Percentiles rank a stretch among this genome's conserved stretches.
Conservation (phyloP, 2,797 vertebrate species). For the Onychomys arenicola region DNA sequence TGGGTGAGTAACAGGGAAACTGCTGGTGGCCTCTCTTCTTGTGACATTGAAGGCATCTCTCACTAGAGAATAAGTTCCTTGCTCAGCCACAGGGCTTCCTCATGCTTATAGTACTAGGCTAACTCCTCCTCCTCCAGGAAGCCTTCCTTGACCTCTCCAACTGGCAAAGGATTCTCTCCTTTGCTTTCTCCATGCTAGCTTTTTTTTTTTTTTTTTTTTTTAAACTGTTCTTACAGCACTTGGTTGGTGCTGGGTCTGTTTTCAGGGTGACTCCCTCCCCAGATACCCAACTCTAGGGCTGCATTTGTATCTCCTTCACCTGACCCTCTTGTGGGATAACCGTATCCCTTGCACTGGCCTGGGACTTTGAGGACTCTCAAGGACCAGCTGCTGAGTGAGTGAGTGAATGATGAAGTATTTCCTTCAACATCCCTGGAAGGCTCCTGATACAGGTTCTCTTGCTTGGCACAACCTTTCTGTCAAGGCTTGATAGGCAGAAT, state of each 20-base stretch:
- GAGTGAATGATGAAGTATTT: conserved; percentile 18
- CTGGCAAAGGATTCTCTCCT: not conserved
- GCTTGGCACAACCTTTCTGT: not conserved
- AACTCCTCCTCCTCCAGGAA: not conserved
- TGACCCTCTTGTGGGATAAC: not conserved
- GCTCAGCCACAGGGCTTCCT: not conserved
- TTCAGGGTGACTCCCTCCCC: not conserved
- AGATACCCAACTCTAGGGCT: not conserved
- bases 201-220: not conserved
- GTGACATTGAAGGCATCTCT: not conserved
- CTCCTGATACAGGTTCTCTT: not conserved
- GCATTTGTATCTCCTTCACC: not conserved
- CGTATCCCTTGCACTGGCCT: not conserved
- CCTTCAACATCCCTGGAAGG: not conserved
- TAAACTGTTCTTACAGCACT: not conserved
- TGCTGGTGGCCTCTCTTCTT: not conserved
- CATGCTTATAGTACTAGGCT: fast-evolving
- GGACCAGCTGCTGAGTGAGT: not conserved
- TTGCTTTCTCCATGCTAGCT: not conserved
- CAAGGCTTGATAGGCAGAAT: not conserved
- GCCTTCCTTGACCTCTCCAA: not conserved
- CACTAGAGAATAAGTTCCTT: not conserved
- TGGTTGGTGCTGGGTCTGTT: not conserved
- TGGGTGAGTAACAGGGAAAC: not conserved
- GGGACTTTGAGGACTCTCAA: not conserved